Conservation (phyloP, 2,113 vertebrate species). For the Pituophis catenifer region DNA sequence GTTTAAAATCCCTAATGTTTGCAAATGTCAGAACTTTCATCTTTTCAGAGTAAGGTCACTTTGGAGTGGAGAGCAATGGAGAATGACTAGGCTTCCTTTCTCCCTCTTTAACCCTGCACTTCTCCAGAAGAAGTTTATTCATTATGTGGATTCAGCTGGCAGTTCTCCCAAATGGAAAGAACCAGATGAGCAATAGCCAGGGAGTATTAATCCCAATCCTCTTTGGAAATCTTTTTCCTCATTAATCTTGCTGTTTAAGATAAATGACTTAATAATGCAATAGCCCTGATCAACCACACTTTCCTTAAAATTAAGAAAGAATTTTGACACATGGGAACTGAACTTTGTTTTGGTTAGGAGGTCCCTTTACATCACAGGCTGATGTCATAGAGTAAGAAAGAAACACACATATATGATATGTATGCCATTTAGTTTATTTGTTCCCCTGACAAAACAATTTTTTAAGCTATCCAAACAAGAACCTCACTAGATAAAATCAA, state of each 20-base stretch:
- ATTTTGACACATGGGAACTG: not conserved
- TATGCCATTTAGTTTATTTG: not conserved
- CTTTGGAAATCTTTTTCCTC: not conserved
- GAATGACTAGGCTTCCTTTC: not conserved
- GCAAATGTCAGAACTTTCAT: not conserved
- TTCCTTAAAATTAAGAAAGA: not conserved
- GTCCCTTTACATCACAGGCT: not conserved
- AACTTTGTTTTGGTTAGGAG: not conserved
- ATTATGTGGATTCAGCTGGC: not conserved
- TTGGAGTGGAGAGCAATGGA: not conserved
- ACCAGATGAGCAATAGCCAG: constrained; percentile 6
- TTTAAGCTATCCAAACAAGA: not conserved
- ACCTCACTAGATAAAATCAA: not conserved
- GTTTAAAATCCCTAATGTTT: not conserved
- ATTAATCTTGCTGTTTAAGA: not conserved
- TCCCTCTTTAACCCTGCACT: not conserved
- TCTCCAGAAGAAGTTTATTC: not conserved
- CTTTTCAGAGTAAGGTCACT: not conserved
- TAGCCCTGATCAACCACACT: not conserved
- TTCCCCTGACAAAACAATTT: not conserved
- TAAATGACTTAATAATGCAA: not conserved
- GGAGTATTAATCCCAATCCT: not conserved
- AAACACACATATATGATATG: not conserved
- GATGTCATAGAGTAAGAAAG: not conserved
- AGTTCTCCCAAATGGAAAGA: not conserved